These are phyloP conservation scores for Eupelmus urozonus DNA, from an alignment of 2,888 invertebrate genomes.

Conservation along the genomic window DNA sequence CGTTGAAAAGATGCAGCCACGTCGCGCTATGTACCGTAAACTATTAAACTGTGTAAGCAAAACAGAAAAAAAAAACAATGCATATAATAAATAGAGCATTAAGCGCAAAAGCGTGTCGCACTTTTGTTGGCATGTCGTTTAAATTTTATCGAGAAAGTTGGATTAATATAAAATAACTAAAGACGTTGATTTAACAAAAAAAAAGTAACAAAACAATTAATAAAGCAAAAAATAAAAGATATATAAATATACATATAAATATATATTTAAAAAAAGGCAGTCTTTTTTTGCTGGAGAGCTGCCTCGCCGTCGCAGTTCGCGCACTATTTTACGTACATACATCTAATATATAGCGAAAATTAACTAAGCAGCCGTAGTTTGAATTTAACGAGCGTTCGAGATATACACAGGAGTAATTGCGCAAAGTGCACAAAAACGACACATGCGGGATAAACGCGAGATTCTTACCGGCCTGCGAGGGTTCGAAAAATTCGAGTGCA, in stretches of 20 bases:
- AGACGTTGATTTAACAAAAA: conserved; percentile 9
- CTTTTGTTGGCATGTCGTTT: conserved; percentile 51
- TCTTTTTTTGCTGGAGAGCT: conserved; percentile 41
- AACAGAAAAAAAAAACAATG: conserved; percentile 8
- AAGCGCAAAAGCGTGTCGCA: conserved; percentile 41
- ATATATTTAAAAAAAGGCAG: conserved; percentile 42
- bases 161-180: conserved; percentile 17
- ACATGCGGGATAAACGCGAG: conserved; percentile 11
- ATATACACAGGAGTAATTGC: conserved; percentile 5
- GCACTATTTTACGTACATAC: conserved; percentile 64
- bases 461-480: conserved; percentile 16
- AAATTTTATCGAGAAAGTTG: conserved; percentile 52
- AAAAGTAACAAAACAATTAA: conserved; percentile 20
- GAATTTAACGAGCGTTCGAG: conserved; percentile 25
- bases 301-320: conserved; percentile 54
- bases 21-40: conserved; percentile 33
- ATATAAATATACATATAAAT: conserved; percentile 38
- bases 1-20: conserved; percentile 3
- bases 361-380: conserved; percentile 37
- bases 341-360: conserved; percentile 44
- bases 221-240: conserved; percentile 14
- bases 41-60: conserved; percentile 29
- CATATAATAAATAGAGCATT: conserved; percentile 39
- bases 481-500: conserved; percentile 51
- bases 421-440: background rate